phyloP scores from a whole-genome alignment of 2,113 vertebrate species.

The Triplophysa rosa region DNA sequence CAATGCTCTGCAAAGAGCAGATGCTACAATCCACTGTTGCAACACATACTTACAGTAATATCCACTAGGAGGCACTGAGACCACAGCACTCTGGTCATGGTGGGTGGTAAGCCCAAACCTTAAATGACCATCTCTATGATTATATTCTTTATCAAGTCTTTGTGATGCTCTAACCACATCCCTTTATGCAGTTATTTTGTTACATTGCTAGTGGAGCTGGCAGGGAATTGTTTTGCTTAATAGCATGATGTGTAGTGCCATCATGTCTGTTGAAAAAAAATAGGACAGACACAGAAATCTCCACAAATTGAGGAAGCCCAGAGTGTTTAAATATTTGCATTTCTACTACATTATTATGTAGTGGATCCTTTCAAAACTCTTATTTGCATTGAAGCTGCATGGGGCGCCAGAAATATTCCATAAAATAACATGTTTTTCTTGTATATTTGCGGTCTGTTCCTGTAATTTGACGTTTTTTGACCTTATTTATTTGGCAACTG shows the following conservation, averaged over 20 bases:
- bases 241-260: background rate
- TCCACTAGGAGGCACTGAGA: constrained; percentile 73
- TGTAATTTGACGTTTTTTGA: no score
- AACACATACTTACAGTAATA: background rate
- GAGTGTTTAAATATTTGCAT: background rate
- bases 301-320: background rate
- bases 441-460: no score
- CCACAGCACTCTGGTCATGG: constrained; percentile 43
- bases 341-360: background rate
- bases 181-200: background rate
- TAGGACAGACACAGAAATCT: background rate
- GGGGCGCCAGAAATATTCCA: no score
- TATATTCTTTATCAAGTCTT: background rate
- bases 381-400: no score
- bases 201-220: background rate
- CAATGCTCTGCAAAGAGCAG: background rate
- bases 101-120: background rate
- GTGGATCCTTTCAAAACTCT: no score
- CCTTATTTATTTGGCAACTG: no score
- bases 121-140: constrained; percentile 5
- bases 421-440: no score
- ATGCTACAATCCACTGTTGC: constrained; percentile 1
- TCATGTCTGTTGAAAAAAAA: background rate
- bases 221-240: constrained; percentile 11
- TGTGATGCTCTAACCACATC: background rate